A percentile compares a stretch with the other conserved stretches of the same genome.
Evolutionary conservation across 2,888 invertebrate genomes (phyloP).

Genomic region (Sinotaia quadrata): DNA sequence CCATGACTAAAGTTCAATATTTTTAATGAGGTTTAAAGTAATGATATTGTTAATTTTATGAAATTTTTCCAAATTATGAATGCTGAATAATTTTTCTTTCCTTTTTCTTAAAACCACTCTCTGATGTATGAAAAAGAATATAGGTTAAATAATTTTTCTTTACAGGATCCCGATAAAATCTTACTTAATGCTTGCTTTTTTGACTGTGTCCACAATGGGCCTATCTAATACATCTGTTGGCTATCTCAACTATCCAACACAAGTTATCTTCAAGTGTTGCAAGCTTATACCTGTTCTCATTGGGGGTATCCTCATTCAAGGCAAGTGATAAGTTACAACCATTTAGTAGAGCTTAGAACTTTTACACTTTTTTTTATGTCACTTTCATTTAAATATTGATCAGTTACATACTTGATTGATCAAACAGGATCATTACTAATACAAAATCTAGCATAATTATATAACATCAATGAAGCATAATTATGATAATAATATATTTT

Average conservation of each 20-base stretch:
- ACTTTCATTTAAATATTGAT: too few species aligned
- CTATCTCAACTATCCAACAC: slow-evolving; percentile 96
- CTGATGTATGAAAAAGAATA: background rate
- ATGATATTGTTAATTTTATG: too few species aligned
- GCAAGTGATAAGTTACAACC: too few species aligned
- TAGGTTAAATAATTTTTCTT: slow-evolving; percentile 2
- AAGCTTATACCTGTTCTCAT: slow-evolving; percentile 96
- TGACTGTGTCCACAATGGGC: slow-evolving; percentile 96
- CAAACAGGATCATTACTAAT: too few species aligned
- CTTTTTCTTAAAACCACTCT: background rate
- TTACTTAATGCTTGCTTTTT: slow-evolving; percentile 85
- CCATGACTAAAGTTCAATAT: too few species aligned
- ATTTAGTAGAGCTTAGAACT: too few species aligned
- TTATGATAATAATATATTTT: too few species aligned
- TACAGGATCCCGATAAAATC: slow-evolving; percentile 86
- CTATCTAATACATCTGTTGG: slow-evolving; percentile 94
- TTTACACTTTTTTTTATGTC: too few species aligned
- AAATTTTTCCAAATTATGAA: background rate
- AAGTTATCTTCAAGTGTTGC: slow-evolving; percentile 97
- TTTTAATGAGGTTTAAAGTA: too few species aligned
- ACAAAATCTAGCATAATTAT: too few species aligned
- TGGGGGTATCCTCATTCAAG: slow-evolving; percentile 92
- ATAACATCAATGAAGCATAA: too few species aligned
- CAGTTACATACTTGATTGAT: too few species aligned
- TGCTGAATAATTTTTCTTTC: background rate